These are phyloP conservation scores for Phymatocera aterrima DNA, from an alignment of 2,888 invertebrate genomes.

Conservation along the genomic window DNA sequence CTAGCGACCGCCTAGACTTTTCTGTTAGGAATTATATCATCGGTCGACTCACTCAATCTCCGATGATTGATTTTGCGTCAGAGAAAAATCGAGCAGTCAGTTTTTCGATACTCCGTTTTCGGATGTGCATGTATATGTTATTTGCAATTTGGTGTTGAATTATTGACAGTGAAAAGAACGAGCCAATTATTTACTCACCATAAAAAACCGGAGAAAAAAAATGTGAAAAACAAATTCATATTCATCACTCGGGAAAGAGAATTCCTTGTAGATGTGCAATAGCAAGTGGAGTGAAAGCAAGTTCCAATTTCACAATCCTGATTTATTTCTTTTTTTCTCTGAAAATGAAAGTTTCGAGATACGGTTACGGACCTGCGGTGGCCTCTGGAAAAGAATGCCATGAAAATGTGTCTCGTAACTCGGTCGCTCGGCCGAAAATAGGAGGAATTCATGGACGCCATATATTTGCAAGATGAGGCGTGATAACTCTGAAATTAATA, in stretches of 20 bases:
- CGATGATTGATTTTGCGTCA: no score
- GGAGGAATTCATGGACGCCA: conserved; percentile 21
- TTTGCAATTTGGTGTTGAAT: conserved; percentile 31
- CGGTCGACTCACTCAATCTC: not conserved
- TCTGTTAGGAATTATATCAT: not conserved
- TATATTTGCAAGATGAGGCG: conserved; percentile 36
- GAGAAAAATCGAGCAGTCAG: no score
- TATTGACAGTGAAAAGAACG: conserved; percentile 12
- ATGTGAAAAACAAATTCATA: not conserved
- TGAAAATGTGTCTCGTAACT: conserved; percentile 2
- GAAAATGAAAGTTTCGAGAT: not conserved
- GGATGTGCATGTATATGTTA: not conserved
- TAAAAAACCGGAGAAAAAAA: not conserved
- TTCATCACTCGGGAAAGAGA: not conserved
- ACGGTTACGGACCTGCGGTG: not conserved
- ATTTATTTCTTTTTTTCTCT: no score
- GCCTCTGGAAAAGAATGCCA: not conserved
- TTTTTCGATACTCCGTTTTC: conserved; percentile 4
- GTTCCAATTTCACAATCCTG: not conserved
- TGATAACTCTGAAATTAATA: conserved; percentile 42
- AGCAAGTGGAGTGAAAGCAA: not conserved
- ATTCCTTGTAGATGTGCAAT: not conserved
- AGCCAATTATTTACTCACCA: conserved; percentile 39
- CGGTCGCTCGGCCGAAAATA: conserved; percentile 30
- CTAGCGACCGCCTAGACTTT: no score